phyloP scores from a whole-genome alignment of 92 coral and sea anemone genomes.

The Isaurus tuberculatus region DNA sequence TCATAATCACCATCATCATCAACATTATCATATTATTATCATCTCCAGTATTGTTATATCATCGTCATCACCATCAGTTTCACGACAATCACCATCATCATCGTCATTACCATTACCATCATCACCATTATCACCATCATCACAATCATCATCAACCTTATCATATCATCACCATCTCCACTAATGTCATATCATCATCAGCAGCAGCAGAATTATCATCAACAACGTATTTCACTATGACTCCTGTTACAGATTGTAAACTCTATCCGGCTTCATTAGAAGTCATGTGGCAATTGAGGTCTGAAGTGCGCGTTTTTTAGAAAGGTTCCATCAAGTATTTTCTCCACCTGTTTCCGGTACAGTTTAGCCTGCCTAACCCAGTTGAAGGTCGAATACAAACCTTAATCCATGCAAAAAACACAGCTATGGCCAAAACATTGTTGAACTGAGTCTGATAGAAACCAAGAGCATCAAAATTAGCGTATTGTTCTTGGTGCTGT shows the following conservation, averaged over 20 bases:
- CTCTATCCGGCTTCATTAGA: too few species aligned
- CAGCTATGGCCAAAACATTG: slow-evolving; percentile 97
- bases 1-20: too few species aligned
- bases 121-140: background rate
- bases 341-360: too few species aligned
- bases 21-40: too few species aligned
- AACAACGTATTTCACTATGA: background rate
- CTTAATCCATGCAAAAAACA: slow-evolving; percentile 99
- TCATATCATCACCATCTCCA: background rate
- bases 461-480: slow-evolving; percentile 96
- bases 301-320: too few species aligned
- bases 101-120: background rate
- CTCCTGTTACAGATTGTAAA: too few species aligned
- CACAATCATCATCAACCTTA: background rate
- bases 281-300: too few species aligned
- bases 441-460: slow-evolving; percentile 98
- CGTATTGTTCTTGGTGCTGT: slow-evolving; percentile 80
- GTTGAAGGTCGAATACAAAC: slow-evolving; percentile 38
- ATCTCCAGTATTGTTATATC: too few species aligned
- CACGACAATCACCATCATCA: background rate
- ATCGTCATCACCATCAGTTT: too few species aligned
- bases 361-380: background rate
- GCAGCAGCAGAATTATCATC: background rate
- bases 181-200: background rate
- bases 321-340: too few species aligned